Percentiles rank a stretch among this genome's conserved stretches.
Conservation (phyloP, 2,113 vertebrate genomes). For the Pollachius pollachius region DNA sequence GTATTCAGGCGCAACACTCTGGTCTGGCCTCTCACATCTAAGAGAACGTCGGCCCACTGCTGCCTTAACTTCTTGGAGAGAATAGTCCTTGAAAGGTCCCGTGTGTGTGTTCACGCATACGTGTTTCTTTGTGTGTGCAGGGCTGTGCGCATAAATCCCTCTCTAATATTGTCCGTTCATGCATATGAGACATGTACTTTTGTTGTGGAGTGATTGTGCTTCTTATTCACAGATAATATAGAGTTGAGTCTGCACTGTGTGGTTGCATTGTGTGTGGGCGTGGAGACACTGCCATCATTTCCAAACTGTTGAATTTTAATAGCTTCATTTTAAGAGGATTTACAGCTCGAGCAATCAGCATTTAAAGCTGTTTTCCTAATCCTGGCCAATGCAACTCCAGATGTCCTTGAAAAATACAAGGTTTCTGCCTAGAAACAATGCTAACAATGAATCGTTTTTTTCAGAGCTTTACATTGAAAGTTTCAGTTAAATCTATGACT, state of each 20-base stretch:
- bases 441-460: constrained; percentile 13
- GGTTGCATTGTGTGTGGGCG: constrained; percentile 17
- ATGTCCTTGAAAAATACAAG: constrained; percentile 46
- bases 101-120: too few relatives aligned
- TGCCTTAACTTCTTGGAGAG: too few relatives aligned
- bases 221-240: too few relatives aligned
- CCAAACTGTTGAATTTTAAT: constrained; percentile 45
- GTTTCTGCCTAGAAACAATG: constrained; percentile 34
- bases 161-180: neutral
- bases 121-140: too few relatives aligned
- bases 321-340: constrained; percentile 54
- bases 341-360: constrained; percentile 30
- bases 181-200: constrained; percentile 31
- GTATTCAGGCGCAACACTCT: constrained; percentile 36
- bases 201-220: too few relatives aligned
- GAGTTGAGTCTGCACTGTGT: constrained; percentile 19
- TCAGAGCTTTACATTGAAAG: neutral
- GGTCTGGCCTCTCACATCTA: constrained; percentile 35
- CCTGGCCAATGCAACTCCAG: constrained; percentile 49
- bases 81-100: too few relatives aligned
- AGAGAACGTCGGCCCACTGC: constrained; percentile 42
- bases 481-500: too few relatives aligned
- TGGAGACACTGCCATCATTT: constrained; percentile 29
- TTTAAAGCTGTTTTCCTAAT: constrained; percentile 33
- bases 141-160: too few relatives aligned